These are phyloP conservation scores for Pseudomyrmex dendroicus DNA, from an alignment of 1,140 invertebrate genomes.

Conservation along the genomic window DNA sequence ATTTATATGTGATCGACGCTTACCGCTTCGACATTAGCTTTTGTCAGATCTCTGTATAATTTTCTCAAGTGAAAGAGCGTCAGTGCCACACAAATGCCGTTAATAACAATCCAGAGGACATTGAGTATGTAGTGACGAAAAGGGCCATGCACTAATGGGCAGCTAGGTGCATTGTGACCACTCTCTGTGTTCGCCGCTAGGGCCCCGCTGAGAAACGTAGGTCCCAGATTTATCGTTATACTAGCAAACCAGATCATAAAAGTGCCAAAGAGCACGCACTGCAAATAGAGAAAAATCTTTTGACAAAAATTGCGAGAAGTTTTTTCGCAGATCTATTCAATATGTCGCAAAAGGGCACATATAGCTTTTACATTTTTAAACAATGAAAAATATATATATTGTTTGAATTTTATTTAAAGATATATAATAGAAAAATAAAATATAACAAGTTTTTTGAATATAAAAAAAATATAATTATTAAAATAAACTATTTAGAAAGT, in stretches of 20 bases:
- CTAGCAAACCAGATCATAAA: conserved; percentile 97
- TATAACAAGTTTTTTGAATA: neutral
- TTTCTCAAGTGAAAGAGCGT: conserved; percentile 94
- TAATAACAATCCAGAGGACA: conserved; percentile 95
- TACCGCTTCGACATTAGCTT: conserved; percentile 88
- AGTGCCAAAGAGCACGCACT: conserved; percentile 95
- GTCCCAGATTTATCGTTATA: conserved; percentile 95
- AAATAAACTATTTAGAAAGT: too few relatives aligned
- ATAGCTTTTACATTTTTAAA: too few relatives aligned
- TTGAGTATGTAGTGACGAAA: conserved; percentile 95
- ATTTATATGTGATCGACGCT: conserved; percentile 60
- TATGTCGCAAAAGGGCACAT: too few relatives aligned
- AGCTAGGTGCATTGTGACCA: conserved; percentile 91
- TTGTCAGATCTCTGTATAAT: conserved; percentile 93
- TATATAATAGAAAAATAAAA: neutral
- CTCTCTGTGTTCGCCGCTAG: conserved; percentile 93
- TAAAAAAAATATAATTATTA: neutral
- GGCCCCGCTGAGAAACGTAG: conserved; percentile 94
- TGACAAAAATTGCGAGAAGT: neutral
- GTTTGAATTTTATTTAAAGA: too few relatives aligned
- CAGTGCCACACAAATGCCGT: conserved; percentile 94
- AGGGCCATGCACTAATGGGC: conserved; percentile 92
- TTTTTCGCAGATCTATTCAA: neutral
- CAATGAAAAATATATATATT: too few relatives aligned
- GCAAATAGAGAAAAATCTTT: conserved; percentile 79